Base-by-base conservation (phyloP, 2,888 invertebrate genomes). In the Leucophenga maculata region DNA sequence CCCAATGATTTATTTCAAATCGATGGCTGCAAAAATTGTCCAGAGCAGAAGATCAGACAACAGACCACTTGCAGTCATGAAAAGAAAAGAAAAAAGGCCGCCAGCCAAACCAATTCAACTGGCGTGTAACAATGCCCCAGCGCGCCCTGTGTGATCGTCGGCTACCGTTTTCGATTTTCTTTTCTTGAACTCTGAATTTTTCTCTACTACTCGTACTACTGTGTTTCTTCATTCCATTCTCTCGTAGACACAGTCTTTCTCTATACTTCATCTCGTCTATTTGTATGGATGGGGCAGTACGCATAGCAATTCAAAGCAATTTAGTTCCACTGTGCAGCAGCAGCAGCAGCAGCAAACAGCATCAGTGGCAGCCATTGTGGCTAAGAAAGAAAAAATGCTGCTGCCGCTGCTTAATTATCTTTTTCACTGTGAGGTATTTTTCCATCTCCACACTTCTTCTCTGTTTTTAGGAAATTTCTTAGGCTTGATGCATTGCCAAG, bases 1-100 rank as follows among this genome's bases (percentile, higher is more conserved):
- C 74, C 57, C 22, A 75, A 84, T 80, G 83, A 83, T 83, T 83
- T 83, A 77, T 82, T 82, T 75, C 39, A 75, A 78, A 83, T 82
- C 80, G 80, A 80, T 74, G 73, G 71, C 75, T 78, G 80, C 83
- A 74, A 80, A 80, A 82, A 82, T 79, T 83, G 77, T 82, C 75
- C 79, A 76, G 46, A 26, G 65, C 55, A 68, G 59, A 57, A 55
- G 16, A 16, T 65, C 54, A 18, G n/a, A n/a, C n/a, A n/a, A n/a
- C n/a, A 31, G 54, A 3, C 20, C 70, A 74, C 55, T 60, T 9
- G 18, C 13, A 11, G 39, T 1, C 8, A 39, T 6, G 39, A 39
- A 11, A 32, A 32, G 8, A 32, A n/a, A 32, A 32, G 32, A 32
- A 32, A 3, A 8, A 32, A 32, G 6, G 32, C 32, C 8, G 32